These are phyloP conservation scores for Leptinotarsa lineolata DNA, from an alignment of 1,140 invertebrate genomes.

Conservation along the genomic window DNA sequence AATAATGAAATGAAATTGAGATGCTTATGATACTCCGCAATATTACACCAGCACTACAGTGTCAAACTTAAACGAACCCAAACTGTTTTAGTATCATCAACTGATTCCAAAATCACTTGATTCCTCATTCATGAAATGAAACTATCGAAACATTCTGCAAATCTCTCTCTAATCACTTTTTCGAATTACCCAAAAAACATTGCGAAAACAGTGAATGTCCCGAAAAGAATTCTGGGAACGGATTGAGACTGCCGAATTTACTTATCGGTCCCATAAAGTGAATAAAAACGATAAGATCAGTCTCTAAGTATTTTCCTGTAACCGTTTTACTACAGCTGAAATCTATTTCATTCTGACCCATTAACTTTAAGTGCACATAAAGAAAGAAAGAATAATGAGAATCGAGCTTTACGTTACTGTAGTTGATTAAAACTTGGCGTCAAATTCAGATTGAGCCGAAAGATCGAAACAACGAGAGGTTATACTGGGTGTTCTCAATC, in stretches of 20 bases:
- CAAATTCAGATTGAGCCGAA: constrained; percentile 44
- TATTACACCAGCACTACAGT: too few species aligned
- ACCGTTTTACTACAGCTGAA: constrained; percentile 46
- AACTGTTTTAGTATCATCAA: too few species aligned
- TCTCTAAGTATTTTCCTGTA: constrained; percentile 49
- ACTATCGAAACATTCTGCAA: too few species aligned
- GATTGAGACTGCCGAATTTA: constrained; percentile 33
- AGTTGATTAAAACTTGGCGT: constrained; percentile 44
- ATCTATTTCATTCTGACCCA: constrained; percentile 52
- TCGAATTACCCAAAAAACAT: neutral
- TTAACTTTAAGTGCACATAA: constrained; percentile 51
- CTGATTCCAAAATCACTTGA: too few species aligned
- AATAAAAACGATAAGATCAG: constrained; percentile 49
- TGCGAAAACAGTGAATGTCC: neutral
- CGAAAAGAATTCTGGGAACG: constrained; percentile 18
- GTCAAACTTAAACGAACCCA: too few species aligned
- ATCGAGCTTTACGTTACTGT: constrained; percentile 36
- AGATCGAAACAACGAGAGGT: neutral
- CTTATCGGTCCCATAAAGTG: constrained; percentile 48
- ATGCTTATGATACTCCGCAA: too few species aligned
- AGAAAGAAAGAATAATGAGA: constrained; percentile 43
- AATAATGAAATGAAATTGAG: too few species aligned
- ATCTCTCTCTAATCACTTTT: too few species aligned
- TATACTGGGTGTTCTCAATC: neutral
- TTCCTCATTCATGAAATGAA: too few species aligned